Percentiles rank a stretch among this genome's conserved stretches.
Evolutionary conservation across 2,113 vertebrate genomes (phyloP).

Genomic region (Pipa parva): DNA sequence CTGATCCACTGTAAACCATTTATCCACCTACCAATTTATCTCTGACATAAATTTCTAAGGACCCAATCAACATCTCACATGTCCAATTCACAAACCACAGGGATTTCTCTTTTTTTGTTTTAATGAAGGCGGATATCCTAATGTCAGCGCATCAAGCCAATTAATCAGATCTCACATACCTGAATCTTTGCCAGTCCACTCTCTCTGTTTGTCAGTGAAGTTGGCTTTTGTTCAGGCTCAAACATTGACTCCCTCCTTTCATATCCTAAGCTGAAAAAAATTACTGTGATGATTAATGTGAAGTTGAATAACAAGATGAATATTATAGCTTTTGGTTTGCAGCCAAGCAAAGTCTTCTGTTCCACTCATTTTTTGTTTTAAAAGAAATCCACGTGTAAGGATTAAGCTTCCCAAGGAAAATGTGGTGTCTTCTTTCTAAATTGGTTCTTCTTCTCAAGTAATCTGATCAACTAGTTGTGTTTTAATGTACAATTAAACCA

Average conservation of each 20-base stretch:
- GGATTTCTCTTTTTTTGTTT: slow-evolving; percentile 34
- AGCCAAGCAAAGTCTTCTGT: slow-evolving; percentile 33
- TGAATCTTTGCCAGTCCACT: slow-evolving; percentile 39
- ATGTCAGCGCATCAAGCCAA: slow-evolving; percentile 39
- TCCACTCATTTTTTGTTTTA: slow-evolving; percentile 21
- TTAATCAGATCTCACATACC: slow-evolving; percentile 42
- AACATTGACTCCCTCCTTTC: slow-evolving; percentile 40
- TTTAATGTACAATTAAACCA: not conserved
- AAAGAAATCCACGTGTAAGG: slow-evolving; percentile 20
- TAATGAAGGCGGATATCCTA: slow-evolving; percentile 41
- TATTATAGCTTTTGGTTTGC: slow-evolving; percentile 33
- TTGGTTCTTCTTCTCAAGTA: not conserved
- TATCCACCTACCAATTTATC: slow-evolving; percentile 1
- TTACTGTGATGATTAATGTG: slow-evolving; percentile 43
- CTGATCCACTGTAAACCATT: not conserved
- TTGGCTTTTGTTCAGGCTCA: slow-evolving; percentile 38
- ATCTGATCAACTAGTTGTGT: not conserved
- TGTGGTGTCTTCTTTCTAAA: slow-evolving; percentile 30
- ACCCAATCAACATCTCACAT: slow-evolving; percentile 12
- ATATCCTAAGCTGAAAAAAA: slow-evolving; percentile 44
- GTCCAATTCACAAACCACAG: slow-evolving; percentile 25
- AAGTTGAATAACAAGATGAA: slow-evolving; percentile 42
- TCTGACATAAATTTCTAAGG: slow-evolving; percentile 9
- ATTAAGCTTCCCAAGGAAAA: slow-evolving; percentile 23
- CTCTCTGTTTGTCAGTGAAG: slow-evolving; percentile 40